These are phyloP conservation scores for Collichthys lucidus DNA, from an alignment of 2,113 vertebrate genomes.

Conservation along the genomic window DNA sequence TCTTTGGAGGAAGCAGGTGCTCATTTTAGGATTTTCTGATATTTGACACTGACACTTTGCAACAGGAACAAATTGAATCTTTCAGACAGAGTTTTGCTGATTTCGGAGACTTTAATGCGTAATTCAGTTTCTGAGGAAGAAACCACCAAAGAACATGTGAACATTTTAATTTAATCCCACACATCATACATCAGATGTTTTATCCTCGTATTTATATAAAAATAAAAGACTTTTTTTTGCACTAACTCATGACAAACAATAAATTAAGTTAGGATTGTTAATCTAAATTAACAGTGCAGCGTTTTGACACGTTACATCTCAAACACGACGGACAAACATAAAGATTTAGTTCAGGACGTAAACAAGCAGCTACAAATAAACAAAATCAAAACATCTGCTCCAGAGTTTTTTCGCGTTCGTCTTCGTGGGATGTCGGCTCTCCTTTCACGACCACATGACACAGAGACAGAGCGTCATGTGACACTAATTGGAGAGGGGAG, in stretches of 20 bases:
- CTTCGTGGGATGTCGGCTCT: neutral
- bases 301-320: too few species aligned
- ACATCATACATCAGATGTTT: neutral
- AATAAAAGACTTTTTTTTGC: conserved; percentile 54
- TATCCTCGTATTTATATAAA: conserved; percentile 51
- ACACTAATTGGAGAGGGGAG: conserved; percentile 16
- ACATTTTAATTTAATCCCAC: conserved; percentile 43
- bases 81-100: too few species aligned
- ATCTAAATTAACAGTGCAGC: neutral
- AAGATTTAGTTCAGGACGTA: neutral
- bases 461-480: conserved; percentile 29
- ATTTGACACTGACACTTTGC: too few species aligned
- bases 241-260: conserved; percentile 11
- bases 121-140: neutral
- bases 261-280: conserved; percentile 9
- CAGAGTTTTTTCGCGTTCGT: neutral
- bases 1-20: too few species aligned
- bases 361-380: neutral
- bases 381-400: neutral
- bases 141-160: neutral
- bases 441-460: neutral
- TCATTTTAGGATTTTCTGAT: too few species aligned
- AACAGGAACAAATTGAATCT: too few species aligned
- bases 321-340: neutral
- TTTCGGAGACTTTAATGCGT: too few species aligned